Evolutionary conservation across 2,888 invertebrate species (phyloP), one percentile per base, ranked within the genome.

Genomic region (Cenopis cana): DNA sequence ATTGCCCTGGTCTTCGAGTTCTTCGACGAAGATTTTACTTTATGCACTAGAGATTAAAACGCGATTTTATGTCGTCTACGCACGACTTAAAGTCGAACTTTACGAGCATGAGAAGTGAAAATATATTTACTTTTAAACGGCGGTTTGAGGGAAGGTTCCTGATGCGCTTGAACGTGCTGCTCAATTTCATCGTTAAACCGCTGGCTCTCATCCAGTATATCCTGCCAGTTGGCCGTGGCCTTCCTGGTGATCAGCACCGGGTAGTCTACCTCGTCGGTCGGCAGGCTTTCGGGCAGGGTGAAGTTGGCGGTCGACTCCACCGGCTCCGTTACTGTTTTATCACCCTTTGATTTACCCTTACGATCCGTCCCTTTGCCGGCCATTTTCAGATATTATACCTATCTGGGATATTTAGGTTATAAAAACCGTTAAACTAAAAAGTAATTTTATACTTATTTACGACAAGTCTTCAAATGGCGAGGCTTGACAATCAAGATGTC

Each of bases 251-350:
- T 77, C 4, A 89, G 73, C 5, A 88, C 73, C 0, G 93, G 92
- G 73, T 91, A 90, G 3, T 89, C 85, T 55, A 92, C 79, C 76
- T 92, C 90, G 0, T 93, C 92, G 74, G 89, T 89, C 3, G 91
- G 84, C 8, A 93, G 80, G 73, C 90, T 91, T 9, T 89, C 86
- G 0, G 93, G 93, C 55, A 93, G 74, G 11, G 81, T 83, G 62
- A 93, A 93, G 2, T 82, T 76, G 0, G 88, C 84, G 41, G 87
- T 68, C 12, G 76, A 78, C 1, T 87, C 89, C n/a, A 74, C 75
- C 4, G 78, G 60, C 1, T 87, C 88, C 60, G 56, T 57, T 0
- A 73, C 67, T 0, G 82, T 74, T 78, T 86, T 89, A 3, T 85
- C n/a, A n/a, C n/a, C 85, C 79, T 87, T 89, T 12, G 17, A 52